Percentiles rank a stretch among this genome's conserved stretches.
Evolutionary conservation across 2,113 vertebrate species (phyloP).

Genomic region (Actinemys pallida): DNA sequence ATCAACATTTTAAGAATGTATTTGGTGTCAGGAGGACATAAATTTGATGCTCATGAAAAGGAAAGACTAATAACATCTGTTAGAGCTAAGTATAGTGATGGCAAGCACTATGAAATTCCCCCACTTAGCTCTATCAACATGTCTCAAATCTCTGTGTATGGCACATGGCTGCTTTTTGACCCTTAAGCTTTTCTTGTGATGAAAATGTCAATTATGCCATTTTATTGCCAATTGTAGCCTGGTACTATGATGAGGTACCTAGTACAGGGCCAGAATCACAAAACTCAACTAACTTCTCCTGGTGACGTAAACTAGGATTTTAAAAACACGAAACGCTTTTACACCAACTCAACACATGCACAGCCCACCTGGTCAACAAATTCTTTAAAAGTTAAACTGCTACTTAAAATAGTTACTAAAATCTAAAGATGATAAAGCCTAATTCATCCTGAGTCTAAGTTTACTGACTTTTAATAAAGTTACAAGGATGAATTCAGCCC

Average conservation of each 20-base stretch:
- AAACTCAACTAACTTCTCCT: neutral
- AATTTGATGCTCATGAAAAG: neutral
- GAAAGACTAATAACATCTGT: neutral
- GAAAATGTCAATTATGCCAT: neutral
- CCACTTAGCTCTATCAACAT: rapidly evolving
- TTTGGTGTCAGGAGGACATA: neutral
- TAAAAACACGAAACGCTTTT: neutral
- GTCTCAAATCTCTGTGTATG: neutral
- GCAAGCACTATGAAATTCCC: neutral
- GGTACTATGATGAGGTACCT: rapidly evolving
- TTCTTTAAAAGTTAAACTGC: neutral
- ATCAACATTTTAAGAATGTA: neutral
- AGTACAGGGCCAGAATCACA: neutral
- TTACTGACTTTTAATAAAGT: neutral
- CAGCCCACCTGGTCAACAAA: neutral
- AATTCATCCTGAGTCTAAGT: neutral
- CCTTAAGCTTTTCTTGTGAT: rapidly evolving
- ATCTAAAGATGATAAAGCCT: neutral
- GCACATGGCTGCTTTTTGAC: neutral
- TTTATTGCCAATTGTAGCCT: neutral
- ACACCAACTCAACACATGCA: neutral
- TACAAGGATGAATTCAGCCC: neutral
- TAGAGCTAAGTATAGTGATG: rapidly evolving
- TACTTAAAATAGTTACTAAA: neutral
- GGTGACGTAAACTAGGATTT: rapidly evolving